Percentiles rank a stretch among this genome's conserved stretches.
Conservation (phyloP, 2,888 invertebrate genomes). For the Chironomus tentans region DNA sequence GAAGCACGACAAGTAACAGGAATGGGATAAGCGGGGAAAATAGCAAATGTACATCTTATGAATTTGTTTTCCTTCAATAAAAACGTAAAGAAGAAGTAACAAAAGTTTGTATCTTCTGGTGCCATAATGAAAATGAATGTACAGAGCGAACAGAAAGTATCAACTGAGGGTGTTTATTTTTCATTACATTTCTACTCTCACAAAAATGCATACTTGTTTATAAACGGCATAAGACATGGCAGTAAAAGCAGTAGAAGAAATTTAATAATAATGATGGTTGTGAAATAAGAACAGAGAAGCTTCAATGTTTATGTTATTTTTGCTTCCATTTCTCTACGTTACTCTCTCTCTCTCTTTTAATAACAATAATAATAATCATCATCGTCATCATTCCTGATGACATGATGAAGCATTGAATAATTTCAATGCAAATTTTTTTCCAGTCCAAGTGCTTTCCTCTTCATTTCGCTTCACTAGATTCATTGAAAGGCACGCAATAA, state of each 20-base stretch:
- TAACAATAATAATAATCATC: not conserved
- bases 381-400: not conserved
- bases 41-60: not conserved
- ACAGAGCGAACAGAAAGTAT: not conserved
- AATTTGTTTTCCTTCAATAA: conserved; percentile 17
- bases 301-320: not conserved
- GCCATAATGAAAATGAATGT: not conserved
- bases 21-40: not conserved
- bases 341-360: too few species aligned
- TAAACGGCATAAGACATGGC: not conserved
- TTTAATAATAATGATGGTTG: not conserved
- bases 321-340: too few species aligned
- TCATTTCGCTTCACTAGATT: not conserved
- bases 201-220: not conserved
- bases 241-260: not conserved
- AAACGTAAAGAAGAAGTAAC: not conserved
- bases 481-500: conserved; percentile 19
- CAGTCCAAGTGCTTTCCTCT: not conserved
- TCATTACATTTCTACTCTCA: conserved; percentile 17
- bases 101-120: not conserved
- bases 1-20: not conserved
- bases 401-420: conserved; percentile 8
- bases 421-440: not conserved
- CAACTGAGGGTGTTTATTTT: conserved; percentile 21
- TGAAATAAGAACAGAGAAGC: not conserved